Conservation (phyloP, 2,113 vertebrate species). For the Pedionomus torquatus region DNA sequence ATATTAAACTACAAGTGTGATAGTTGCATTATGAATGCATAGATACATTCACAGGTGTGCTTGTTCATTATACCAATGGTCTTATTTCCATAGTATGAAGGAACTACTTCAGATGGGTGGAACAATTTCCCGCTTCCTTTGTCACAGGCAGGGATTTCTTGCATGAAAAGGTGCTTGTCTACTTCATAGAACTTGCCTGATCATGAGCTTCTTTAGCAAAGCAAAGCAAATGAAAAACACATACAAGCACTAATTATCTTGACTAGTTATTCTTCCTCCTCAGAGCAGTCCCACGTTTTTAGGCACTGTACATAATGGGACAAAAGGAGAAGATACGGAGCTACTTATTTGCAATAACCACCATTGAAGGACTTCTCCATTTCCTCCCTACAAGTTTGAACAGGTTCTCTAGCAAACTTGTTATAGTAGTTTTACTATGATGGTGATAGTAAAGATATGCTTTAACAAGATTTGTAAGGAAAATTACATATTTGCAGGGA, state of each 20-base stretch:
- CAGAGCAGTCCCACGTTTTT: background rate
- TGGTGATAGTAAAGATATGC: background rate
- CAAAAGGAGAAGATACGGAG: background rate
- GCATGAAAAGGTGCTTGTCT: background rate
- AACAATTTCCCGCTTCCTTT: conserved; percentile 17
- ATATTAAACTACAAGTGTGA: conserved; percentile 22
- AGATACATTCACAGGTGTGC: background rate
- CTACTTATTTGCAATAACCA: conserved; percentile 27
- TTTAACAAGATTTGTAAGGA: conserved; percentile 36
- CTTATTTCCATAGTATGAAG: conserved; percentile 41
- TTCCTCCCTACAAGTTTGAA: conserved; percentile 34
- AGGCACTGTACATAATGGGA: background rate
- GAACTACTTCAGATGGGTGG: conserved; percentile 1
- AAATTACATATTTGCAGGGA: conserved; percentile 26
- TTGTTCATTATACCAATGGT: background rate
- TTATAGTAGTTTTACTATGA: background rate
- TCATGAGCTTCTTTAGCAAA: conserved; percentile 56
- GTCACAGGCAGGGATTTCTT: background rate
- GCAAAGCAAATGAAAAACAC: conserved; percentile 49
- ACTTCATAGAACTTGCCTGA: conserved; percentile 26
- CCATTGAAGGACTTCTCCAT: background rate
- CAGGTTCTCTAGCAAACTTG: conserved; percentile 11
- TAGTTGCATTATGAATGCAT: background rate
- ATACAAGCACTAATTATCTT: conserved; percentile 37
- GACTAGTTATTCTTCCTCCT: conserved; percentile 30